phyloP scores from a whole-genome alignment of 2,113 vertebrate genomes.

The Grammomys dolichurus region DNA sequence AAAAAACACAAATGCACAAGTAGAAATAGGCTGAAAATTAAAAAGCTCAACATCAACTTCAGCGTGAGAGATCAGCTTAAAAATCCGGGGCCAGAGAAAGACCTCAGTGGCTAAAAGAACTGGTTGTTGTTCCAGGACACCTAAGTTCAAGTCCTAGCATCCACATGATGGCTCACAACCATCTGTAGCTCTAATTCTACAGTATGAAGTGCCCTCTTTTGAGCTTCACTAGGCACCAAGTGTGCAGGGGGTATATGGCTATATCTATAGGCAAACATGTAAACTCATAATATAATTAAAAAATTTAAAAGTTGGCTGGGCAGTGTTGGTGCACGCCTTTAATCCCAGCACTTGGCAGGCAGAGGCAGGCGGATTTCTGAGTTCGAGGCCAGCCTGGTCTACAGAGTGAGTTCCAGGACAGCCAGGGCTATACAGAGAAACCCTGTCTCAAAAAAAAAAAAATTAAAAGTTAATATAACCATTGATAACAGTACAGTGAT shows the following conservation, averaged over 20 bases:
- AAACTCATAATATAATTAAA: not conserved
- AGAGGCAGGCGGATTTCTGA: too few relatives aligned
- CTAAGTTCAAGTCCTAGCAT: not conserved
- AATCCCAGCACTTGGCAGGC: too few relatives aligned
- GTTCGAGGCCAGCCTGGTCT: too few relatives aligned
- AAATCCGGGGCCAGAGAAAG: not conserved
- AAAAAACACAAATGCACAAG: not conserved
- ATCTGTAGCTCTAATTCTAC: not conserved
- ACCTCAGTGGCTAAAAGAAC: not conserved
- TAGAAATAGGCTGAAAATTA: not conserved
- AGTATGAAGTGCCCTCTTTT: not conserved
- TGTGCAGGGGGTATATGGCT: too few relatives aligned
- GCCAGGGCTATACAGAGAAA: too few relatives aligned
- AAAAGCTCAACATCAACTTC: constrained; percentile 38
- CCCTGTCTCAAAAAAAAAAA: not conserved
- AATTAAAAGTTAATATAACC: not conserved
- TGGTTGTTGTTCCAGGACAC: not conserved
- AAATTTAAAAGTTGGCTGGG: not conserved
- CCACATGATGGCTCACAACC: not conserved
- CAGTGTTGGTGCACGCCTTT: too few relatives aligned
- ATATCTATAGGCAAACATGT: not conserved
- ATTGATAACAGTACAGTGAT: not conserved
- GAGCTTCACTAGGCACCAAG: not conserved
- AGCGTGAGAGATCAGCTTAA: constrained; percentile 39
- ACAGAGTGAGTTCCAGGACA: too few relatives aligned